Base-by-base conservation (phyloP, 2,113 vertebrate species). In the Furnarius figulus region DNA sequence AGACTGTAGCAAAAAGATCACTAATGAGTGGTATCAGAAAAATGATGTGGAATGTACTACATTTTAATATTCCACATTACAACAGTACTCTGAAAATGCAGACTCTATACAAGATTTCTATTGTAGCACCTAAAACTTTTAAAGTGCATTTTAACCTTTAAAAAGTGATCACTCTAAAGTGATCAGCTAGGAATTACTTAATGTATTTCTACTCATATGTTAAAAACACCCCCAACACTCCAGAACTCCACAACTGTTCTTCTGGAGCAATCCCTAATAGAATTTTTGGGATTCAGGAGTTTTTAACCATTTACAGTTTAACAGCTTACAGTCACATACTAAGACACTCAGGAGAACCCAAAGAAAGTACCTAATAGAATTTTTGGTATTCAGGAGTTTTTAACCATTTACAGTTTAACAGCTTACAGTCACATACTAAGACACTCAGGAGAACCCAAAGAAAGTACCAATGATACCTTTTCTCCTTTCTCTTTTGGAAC, bases 401-500 rank as follows among this genome's bases (percentile, higher is more conserved):
- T 61, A 39, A 63, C 31, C 19, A 50, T 85, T 93, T 78, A 62
- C 87, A 88, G 39, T 74, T 53, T 63, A 83, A 72, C 23, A 93
- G 65, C 81, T 96, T 42, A 76, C 35, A 83, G 37, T 68, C 62
- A 84, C 23, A 83, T 35, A 72, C 35, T 53, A 84, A 94, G 84
- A 93, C 49, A 79, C 62, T 85, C 56, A 77, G 55, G n/a, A 90
- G 85, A 75, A 76, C 16, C 35, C 73, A 85, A 79, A 95, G 65
- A 94, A 92, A 93, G 30, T 55, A 77, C 27, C 44, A 55, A 22
- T 85, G 82, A 83, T 98, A 98, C 98, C 98, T 98, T 97, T 97
- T 98, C 97, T 86, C 98, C 98, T 95, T 78, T 97, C 56, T 97
- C 88, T 93, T 97, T 97, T 86, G 98, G 93, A 95, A 98, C 92